These are phyloP conservation scores for Pterocles orientalis DNA, from an alignment of 2,113 vertebrate species.

Conservation along the genomic window DNA sequence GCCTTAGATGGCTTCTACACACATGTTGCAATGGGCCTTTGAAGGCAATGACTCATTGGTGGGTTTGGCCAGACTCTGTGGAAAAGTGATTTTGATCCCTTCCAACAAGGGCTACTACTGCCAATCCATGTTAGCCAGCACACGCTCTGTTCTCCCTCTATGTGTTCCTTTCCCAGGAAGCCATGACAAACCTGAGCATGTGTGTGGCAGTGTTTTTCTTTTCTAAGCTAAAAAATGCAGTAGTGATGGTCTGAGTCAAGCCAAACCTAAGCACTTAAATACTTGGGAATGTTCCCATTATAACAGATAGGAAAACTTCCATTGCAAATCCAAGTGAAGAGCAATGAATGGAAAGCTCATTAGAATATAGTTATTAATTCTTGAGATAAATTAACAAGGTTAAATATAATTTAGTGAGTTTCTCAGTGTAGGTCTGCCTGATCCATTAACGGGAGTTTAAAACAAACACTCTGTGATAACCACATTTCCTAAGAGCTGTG, in stretches of 20 bases:
- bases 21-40: conserved; percentile 8
- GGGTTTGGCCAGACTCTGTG: conserved; percentile 18
- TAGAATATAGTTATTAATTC: conserved; percentile 18
- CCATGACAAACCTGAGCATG: conserved; percentile 22
- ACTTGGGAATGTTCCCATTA: neutral
- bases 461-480: conserved; percentile 10
- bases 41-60: conserved; percentile 28
- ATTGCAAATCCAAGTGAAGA: conserved; percentile 16
- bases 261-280: conserved; percentile 22
- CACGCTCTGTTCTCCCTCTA: neutral
- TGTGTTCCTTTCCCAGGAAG: neutral
- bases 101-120: neutral
- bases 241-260: neutral
- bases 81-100: conserved; percentile 34
- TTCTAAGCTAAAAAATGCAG: conserved; percentile 29
- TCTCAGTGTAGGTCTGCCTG: neutral
- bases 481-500: conserved; percentile 12
- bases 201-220: conserved; percentile 59
- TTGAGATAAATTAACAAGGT: conserved; percentile 31
- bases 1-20: conserved; percentile 6
- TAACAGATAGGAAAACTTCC: conserved; percentile 23
- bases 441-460: conserved; percentile 41
- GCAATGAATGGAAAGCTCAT: neutral
- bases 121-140: conserved; percentile 18
- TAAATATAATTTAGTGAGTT: conserved; percentile 18